Conservation (phyloP, 2,888 invertebrate species). For the Lasioglossum villosulum region DNA sequence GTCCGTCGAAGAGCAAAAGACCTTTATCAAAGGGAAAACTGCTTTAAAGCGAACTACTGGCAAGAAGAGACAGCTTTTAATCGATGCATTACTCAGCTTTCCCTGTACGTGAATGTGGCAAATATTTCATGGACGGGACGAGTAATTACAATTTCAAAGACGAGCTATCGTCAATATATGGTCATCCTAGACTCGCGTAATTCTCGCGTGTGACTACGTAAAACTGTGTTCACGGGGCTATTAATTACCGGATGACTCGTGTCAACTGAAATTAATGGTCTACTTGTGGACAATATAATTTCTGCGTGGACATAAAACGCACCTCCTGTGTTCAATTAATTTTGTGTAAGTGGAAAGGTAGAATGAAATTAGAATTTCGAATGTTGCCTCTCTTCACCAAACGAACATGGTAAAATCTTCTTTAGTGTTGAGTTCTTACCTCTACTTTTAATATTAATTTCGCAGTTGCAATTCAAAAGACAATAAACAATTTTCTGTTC, state of each 20-base stretch:
- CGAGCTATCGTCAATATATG: background rate
- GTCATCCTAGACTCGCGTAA: background rate
- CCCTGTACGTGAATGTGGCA: background rate
- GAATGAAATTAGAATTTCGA: no score
- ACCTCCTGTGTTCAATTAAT: background rate
- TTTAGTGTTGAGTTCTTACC: no score
- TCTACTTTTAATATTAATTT: background rate
- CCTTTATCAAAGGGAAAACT: background rate
- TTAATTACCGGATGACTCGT: background rate
- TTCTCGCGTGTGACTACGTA: background rate
- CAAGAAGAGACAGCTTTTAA: constrained; percentile 15
- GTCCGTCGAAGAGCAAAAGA: constrained; percentile 4
- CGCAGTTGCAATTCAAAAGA: background rate
- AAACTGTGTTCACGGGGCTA: background rate
- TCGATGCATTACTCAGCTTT: constrained; percentile 9
- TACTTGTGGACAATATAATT: background rate
- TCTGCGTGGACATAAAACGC: background rate
- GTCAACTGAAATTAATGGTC: background rate
- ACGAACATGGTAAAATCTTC: no score
- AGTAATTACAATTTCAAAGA: constrained; percentile 16
- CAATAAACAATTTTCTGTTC: background rate
- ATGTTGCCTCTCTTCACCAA: no score
- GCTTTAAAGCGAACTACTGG: constrained; percentile 17
- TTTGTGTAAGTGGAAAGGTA: no score
- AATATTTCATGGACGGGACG: background rate